Conservation (phyloP, 2,113 vertebrate genomes). For the Plecturocebus donacophilus region DNA sequence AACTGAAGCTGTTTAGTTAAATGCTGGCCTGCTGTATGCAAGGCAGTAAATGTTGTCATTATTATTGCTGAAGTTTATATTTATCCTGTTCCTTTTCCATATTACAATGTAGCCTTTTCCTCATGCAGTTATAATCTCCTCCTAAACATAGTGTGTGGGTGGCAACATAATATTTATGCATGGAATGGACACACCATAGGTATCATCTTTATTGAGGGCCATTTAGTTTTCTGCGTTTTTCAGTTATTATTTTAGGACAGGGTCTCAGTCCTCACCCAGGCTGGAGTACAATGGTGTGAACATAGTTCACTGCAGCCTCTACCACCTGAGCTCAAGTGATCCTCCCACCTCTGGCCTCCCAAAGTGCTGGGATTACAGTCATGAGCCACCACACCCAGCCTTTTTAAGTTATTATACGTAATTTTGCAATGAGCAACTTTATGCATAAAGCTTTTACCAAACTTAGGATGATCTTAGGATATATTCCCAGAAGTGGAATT, state of each 20-base stretch:
- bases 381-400: too few relatives aligned
- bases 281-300: too few relatives aligned
- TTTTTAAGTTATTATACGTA: too few relatives aligned
- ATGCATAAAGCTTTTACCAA: background rate
- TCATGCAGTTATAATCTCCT: background rate
- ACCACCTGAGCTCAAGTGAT: too few relatives aligned
- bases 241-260: background rate
- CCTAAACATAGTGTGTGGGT: background rate
- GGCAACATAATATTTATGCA: background rate
- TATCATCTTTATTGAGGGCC: background rate
- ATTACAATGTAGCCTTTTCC: too few relatives aligned
- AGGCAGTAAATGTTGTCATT: rapidly evolving
- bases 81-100: background rate
- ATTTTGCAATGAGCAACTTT: background rate
- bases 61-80: rapidly evolving
- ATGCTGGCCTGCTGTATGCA: background rate
- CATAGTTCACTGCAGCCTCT: too few relatives aligned
- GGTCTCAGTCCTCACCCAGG: too few relatives aligned
- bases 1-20: background rate
- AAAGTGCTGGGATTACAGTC: too few relatives aligned
- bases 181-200: rapidly evolving
- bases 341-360: too few relatives aligned
- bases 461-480: background rate
- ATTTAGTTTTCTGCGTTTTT: background rate
- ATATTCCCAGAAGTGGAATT: background rate